Conservation (phyloP, 53 echinoderm and acorn worm genomes). For the Temnopleurus reevesii region DNA sequence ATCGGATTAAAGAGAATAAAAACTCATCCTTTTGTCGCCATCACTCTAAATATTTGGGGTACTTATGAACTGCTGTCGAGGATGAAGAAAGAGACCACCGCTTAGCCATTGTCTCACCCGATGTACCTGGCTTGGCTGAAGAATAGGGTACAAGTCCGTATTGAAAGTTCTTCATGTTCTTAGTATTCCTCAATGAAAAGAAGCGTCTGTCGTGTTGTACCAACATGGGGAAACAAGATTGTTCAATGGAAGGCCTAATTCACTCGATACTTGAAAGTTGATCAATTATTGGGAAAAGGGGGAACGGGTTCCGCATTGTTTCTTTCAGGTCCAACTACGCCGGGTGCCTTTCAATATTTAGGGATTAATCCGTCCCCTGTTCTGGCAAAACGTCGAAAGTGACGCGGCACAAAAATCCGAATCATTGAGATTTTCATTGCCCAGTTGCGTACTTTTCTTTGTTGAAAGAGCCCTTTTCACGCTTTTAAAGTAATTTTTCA, state of each 20-base stretch:
- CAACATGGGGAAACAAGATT: slow-evolving; percentile 25
- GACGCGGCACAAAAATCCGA: neutral
- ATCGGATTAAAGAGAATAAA: slow-evolving; percentile 12
- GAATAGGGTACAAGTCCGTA: slow-evolving; percentile 24
- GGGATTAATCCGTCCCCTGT: slow-evolving; percentile 40
- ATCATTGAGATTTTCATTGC: too few relatives aligned
- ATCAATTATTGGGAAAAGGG: neutral
- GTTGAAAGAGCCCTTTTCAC: too few relatives aligned
- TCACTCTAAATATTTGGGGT: slow-evolving; percentile 45
- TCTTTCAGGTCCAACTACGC: neutral
- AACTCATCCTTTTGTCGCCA: neutral
- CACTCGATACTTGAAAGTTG: slow-evolving; percentile 18
- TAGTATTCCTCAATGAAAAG: slow-evolving; percentile 4
- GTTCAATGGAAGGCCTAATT: slow-evolving; percentile 12
- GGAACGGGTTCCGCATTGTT: slow-evolving; percentile 2
- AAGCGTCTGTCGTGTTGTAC: slow-evolving; percentile 40
- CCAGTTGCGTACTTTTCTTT: too few relatives aligned
- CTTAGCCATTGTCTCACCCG: slow-evolving; percentile 25
- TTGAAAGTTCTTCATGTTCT: neutral
- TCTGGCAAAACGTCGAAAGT: neutral
- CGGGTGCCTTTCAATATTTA: neutral
- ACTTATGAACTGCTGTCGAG: neutral
- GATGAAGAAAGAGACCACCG: slow-evolving; percentile 41
- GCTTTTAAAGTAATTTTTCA: too few relatives aligned
- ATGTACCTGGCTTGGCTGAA: slow-evolving; percentile 9